phyloP scores from a whole-genome alignment of 2,113 vertebrate species.

The Felis chaus region DNA sequence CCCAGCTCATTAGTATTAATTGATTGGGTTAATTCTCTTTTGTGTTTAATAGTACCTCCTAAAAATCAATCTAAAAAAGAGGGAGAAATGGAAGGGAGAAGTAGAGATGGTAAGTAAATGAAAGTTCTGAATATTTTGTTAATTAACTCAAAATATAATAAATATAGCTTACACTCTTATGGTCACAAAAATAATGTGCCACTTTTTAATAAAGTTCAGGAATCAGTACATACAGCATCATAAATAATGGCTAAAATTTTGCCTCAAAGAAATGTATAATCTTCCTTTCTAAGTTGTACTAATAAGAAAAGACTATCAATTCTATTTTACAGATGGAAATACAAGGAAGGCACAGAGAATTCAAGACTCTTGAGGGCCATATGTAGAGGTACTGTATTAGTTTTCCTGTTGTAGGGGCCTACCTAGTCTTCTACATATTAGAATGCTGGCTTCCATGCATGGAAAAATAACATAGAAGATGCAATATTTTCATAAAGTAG shows the following conservation, averaged over 20 bases:
- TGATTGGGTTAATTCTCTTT: slow-evolving; percentile 73
- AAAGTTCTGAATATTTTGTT: slow-evolving; percentile 22
- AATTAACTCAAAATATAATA: slow-evolving; percentile 35
- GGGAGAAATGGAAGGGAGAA: background rate
- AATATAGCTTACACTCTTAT: background rate
- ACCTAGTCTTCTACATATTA: background rate
- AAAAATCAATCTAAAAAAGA: background rate
- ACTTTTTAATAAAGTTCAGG: slow-evolving; percentile 20
- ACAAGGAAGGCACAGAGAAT: background rate
- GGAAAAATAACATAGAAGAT: background rate
- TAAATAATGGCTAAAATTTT: slow-evolving; percentile 40
- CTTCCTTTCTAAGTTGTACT: background rate
- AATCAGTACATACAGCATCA: background rate
- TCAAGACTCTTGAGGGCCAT: background rate
- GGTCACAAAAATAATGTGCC: background rate
- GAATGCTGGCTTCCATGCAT: background rate
- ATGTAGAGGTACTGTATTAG: background rate
- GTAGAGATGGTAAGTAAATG: background rate
- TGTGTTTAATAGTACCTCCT: slow-evolving; percentile 23
- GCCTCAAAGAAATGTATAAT: slow-evolving; percentile 34
- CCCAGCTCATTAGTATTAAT: slow-evolving; percentile 71
- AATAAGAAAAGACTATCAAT: background rate
- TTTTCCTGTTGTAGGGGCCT: background rate
- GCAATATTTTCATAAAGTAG: background rate
- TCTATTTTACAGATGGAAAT: slow-evolving; percentile 42